Evolutionary conservation across 2,797 vertebrate species (phyloP).

Genomic region (Silurus aristotelis): DNA sequence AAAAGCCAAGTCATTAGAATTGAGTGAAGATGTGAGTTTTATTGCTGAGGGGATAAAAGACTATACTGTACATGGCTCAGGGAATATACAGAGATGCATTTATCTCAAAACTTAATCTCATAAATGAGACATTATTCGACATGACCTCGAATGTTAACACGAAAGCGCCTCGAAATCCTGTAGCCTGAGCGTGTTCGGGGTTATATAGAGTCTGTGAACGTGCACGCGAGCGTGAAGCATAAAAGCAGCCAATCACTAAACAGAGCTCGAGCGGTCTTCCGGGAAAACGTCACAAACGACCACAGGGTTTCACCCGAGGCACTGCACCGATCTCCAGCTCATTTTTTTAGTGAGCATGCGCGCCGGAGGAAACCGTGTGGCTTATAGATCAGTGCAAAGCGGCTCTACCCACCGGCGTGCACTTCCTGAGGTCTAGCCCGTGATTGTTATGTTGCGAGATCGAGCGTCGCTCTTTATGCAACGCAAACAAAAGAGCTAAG

Average conservation of each 20-base stretch:
- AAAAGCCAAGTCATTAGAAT: neutral
- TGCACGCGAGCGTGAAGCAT: neutral
- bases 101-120: neutral
- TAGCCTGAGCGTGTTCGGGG: too few species aligned
- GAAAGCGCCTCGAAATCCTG: neutral
- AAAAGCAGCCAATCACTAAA: neutral
- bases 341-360: neutral
- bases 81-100: neutral
- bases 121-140: neutral
- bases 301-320: neutral
- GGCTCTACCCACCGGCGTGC: conserved; percentile 10
- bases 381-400: conserved; percentile 52
- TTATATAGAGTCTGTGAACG: neutral
- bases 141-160: too few species aligned
- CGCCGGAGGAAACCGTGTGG: neutral
- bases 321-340: conserved; percentile 42
- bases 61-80: neutral
- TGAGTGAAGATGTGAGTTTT: neutral
- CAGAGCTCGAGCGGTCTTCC: conserved; percentile 12
- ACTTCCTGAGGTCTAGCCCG: conserved; percentile 69
- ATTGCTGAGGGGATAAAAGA: neutral
- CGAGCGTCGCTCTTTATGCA: conserved; percentile 54
- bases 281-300: conserved; percentile 34
- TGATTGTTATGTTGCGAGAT: conserved; percentile 70
- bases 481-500: conserved; percentile 47